These are phyloP conservation scores for Morone saxatilis DNA, from an alignment of 2,113 vertebrate genomes.

Conservation along the genomic window DNA sequence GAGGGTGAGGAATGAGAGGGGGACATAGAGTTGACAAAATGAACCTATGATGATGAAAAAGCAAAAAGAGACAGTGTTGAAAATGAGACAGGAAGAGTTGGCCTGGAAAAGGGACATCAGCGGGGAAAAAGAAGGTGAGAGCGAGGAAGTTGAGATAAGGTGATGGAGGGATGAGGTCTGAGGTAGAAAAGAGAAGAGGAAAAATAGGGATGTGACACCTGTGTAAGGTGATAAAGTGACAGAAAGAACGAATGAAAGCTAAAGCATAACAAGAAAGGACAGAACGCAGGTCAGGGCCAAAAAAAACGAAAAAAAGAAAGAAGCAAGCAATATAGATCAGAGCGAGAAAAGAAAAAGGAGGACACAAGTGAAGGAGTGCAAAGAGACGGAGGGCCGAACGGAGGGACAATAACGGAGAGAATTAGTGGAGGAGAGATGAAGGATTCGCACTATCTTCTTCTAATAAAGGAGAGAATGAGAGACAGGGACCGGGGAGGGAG, in stretches of 20 bases:
- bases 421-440: constrained; percentile 83
- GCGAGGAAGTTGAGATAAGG: constrained; percentile 52
- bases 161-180: constrained; percentile 67
- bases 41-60: constrained; percentile 77
- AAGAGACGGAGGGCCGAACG: constrained; percentile 48
- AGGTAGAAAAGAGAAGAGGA: constrained; percentile 49
- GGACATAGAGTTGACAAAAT: constrained; percentile 77
- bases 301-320: neutral
- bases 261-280: constrained; percentile 44
- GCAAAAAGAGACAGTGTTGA: constrained; percentile 66
- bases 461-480: constrained; percentile 85
- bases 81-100: constrained; percentile 68
- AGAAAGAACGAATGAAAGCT: constrained; percentile 52
- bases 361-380: constrained; percentile 55
- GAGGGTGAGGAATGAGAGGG: constrained; percentile 70
- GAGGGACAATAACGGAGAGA: constrained; percentile 76
- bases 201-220: constrained; percentile 47
- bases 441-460: constrained; percentile 84
- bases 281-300: constrained; percentile 44
- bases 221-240: constrained; percentile 46
- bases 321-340: constrained; percentile 58
- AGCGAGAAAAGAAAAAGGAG: constrained; percentile 49
- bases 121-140: constrained; percentile 28
- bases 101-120: constrained; percentile 48
- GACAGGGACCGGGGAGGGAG: constrained; percentile 71